Evolutionary conservation across 2,888 invertebrate species (phyloP).

Genomic region (Dasypogon diadema): DNA sequence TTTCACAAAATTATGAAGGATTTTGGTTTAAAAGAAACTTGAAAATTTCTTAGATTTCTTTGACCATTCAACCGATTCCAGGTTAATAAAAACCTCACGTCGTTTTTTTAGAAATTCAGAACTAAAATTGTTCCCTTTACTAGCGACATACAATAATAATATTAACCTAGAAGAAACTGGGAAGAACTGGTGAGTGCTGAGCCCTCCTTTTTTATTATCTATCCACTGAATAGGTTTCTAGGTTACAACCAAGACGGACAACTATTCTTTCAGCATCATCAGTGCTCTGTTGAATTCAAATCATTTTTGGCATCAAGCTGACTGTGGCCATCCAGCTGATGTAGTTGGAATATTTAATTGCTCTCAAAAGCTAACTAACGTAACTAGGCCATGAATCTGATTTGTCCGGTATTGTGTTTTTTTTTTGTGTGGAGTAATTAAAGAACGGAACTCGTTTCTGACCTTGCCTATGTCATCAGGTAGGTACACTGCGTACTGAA

Average conservation of each 20-base stretch:
- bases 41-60: too few species aligned
- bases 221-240: slow-evolving; percentile 35
- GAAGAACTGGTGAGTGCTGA: too few species aligned
- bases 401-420: background rate
- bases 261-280: background rate
- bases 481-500: too few species aligned
- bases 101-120: background rate
- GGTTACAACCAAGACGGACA: slow-evolving; percentile 16
- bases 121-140: background rate
- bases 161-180: background rate
- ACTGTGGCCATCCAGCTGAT: background rate
- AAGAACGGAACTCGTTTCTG: background rate
- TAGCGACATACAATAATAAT: background rate
- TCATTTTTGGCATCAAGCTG: background rate
- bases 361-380: background rate
- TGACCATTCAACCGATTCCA: background rate
- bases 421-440: background rate
- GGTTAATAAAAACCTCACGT: background rate
- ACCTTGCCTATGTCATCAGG: background rate
- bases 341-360: slow-evolving; percentile 1
- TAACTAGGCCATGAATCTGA: slow-evolving; percentile 6
- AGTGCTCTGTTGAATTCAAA: background rate
- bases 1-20: too few species aligned
- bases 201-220: background rate
- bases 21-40: too few species aligned